A percentile compares a stretch with the other conserved stretches of the same genome.
phyloP scores from a whole-genome alignment of 2,888 invertebrate genomes.

The Allolobophora icterica region DNA sequence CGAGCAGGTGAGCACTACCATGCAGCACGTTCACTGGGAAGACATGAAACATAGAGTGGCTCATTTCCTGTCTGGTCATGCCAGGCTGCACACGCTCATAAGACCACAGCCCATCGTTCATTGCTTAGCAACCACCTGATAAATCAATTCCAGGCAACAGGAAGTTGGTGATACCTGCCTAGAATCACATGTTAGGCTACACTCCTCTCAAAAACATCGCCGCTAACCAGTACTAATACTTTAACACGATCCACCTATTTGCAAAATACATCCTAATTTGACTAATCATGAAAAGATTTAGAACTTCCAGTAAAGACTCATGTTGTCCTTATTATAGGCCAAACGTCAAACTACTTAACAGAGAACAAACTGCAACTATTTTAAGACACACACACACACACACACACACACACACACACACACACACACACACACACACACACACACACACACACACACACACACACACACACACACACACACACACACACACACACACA shows the following conservation, averaged over 20 bases:
- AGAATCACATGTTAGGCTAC: background rate
- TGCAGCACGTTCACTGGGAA: background rate
- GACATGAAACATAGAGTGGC: background rate
- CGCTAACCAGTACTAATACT: too few relatives aligned
- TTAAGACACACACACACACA: background rate
- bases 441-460: background rate
- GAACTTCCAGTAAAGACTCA: background rate
- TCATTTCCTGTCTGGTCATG: background rate
- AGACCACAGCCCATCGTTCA: background rate
- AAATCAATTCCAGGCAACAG: slow-evolving; percentile 11
- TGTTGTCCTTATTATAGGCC: background rate
- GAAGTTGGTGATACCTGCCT: background rate
- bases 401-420: background rate
- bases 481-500: background rate
- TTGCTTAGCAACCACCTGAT: background rate
- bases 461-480: background rate
- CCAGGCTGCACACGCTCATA: background rate
- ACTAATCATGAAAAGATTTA: background rate
- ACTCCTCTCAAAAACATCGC: background rate
- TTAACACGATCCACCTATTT: background rate
- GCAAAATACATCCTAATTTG: background rate
- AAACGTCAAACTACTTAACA: background rate
- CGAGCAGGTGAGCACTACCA: background rate
- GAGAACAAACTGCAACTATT: background rate
- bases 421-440: background rate